A percentile compares a stretch with the other conserved stretches of the same genome.
Conservation (phyloP, 1,140 invertebrate genomes). For the Drosophila paulistorum region DNA sequence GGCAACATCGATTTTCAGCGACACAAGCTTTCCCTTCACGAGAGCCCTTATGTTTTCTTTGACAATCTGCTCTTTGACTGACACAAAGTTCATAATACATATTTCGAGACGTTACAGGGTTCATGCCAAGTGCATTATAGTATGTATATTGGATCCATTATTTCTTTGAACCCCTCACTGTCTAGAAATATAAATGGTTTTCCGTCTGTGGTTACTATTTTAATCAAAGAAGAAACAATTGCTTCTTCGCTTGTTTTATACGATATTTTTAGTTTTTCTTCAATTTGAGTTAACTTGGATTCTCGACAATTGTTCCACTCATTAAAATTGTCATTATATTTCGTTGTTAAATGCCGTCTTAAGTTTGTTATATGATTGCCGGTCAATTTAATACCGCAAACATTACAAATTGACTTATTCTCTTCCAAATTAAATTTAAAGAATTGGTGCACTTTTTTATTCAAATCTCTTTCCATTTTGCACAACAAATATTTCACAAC, state of each 20-base stretch:
- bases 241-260: not conserved
- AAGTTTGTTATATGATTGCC: not conserved
- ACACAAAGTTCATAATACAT: constrained; percentile 38
- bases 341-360: not conserved
- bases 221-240: constrained; percentile 30
- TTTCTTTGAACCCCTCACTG: constrained; percentile 32
- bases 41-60: constrained; percentile 23
- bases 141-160: constrained; percentile 30
- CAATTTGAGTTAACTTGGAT: not conserved
- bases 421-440: constrained; percentile 27
- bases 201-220: constrained; percentile 33
- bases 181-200: constrained; percentile 36
- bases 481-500: constrained; percentile 21
- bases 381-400: constrained; percentile 6
- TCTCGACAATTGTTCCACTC: not conserved
- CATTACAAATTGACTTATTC: constrained; percentile 23
- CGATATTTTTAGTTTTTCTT: constrained; percentile 9
- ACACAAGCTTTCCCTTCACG: constrained; percentile 32
- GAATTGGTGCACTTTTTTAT: constrained; percentile 31
- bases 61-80: constrained; percentile 20
- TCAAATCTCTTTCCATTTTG: constrained; percentile 20
- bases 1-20: constrained; percentile 2
- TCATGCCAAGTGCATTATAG: constrained; percentile 10
- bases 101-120: constrained; percentile 23
- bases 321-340: not conserved